A percentile compares a stretch with the other conserved stretches of the same genome.
Conservation (phyloP, 2,113 vertebrate species). For the Leptobrachium leishanense region DNA sequence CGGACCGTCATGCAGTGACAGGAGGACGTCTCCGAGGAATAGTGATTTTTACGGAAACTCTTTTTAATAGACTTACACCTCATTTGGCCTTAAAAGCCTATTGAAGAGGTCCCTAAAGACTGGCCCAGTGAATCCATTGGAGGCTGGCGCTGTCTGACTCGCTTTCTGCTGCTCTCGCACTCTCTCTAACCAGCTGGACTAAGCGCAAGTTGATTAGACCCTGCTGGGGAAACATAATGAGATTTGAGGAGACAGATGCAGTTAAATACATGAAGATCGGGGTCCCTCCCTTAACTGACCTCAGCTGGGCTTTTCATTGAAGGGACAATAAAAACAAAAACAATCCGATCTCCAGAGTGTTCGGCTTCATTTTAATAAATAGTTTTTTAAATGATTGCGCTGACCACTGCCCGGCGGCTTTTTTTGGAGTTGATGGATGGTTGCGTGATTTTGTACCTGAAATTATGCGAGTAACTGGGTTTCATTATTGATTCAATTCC, state of each 20-base stretch:
- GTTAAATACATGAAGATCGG: conserved; percentile 8
- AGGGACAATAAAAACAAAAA: conserved; percentile 45
- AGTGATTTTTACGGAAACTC: conserved; percentile 75
- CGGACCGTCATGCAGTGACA: conserved; percentile 75
- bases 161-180: conserved; percentile 60
- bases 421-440: conserved; percentile 47
- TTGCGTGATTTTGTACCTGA: conserved; percentile 44
- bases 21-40: conserved; percentile 72
- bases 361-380: conserved; percentile 35
- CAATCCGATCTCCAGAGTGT: conserved; percentile 45
- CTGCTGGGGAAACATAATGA: conserved; percentile 74
- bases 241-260: conserved; percentile 64
- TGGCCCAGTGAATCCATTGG: conserved; percentile 60
- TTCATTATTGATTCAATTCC: conserved; percentile 50
- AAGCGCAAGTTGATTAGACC: conserved; percentile 76
- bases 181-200: conserved; percentile 68
- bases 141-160: conserved; percentile 61
- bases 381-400: conserved; percentile 49
- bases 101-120: conserved; percentile 77
- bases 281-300: conserved; percentile 18
- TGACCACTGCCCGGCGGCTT: conserved; percentile 48
- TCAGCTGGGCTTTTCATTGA: conserved; percentile 34
- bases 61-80: conserved; percentile 87
- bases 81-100: conserved; percentile 82
- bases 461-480: conserved; percentile 51